Evolutionary conservation across 2,113 vertebrate genomes (phyloP), one percentile per base, ranked within the genome.

Genomic region (Callionymus lyra): DNA sequence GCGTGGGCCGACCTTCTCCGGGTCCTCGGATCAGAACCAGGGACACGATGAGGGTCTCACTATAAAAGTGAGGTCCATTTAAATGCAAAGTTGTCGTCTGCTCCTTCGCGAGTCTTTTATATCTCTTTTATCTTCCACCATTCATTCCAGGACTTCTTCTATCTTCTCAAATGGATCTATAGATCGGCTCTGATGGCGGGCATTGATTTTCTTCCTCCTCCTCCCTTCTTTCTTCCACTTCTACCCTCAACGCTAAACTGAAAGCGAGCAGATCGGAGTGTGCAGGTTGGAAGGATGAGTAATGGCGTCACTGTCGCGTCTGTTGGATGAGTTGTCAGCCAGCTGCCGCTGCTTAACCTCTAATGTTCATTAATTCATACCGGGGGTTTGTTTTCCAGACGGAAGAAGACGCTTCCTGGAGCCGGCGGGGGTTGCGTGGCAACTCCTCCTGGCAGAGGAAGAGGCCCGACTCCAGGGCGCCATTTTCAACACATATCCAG

Each of bases 1-100:
- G n/a, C n/a, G n/a, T n/a, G n/a, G n/a, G n/a, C n/a, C n/a, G n/a
- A n/a, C n/a, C n/a, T n/a, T n/a, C n/a, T n/a, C n/a, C n/a, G n/a
- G n/a, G n/a, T n/a, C n/a, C n/a, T n/a, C n/a, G n/a, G n/a, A n/a
- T 14, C 46, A 56, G 68, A 70, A 4, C 4, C 21, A 8, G 8
- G 21, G 4, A 27, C 21, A n/a, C 8, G 21, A 27, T 4, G 21
- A 27, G 21, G 21, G 21, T 27, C 21, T 27, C 4, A 27, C 21
- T 5, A 27, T 27, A 27, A 27, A 27, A 27, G 21, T 27, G 21
- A 8, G 21, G 21, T 8, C 21, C 4, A 27, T 27, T 27, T 27
- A 27, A 5, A 27, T 27, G 21, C 21, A 27, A 27, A 27, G 21
- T 27, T 27, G 21, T 8, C 21, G 21, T 27, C 8, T 27, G 4